Base-by-base conservation (phyloP, 2,797 vertebrate genomes). In the Helostoma temminkii region DNA sequence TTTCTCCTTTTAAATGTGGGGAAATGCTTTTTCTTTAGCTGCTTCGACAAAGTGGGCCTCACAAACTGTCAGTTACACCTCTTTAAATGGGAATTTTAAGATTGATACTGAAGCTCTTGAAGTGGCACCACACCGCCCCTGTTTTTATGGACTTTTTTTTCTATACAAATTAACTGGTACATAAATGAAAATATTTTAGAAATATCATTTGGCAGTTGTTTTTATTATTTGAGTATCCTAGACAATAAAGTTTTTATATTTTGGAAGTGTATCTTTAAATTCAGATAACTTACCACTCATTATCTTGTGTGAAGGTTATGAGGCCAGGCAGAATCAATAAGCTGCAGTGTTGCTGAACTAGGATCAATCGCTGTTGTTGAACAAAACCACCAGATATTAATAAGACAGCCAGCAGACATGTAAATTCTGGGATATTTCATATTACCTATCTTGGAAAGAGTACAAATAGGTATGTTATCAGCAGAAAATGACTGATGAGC, bases 31-130 rank as follows among this genome's bases (percentile, higher is more conserved):
- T 84, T 80, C 72, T 87, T 82, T 81, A 74, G 85, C 88, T 89
- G 91, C 86, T 90, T 83, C 74, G 76, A 83, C 78, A 79, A 86
- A 83, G 55, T 80, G 87, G 82, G 67, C 77, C 80, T 83, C 58
- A 79, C 76, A 53, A 56, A 45, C 74, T 53, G 69, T 76, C 64
- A 76, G 43, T 82, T 71, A 46, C 47, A 37, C 79, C 74, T 71
- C 68, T 60, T 67, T 57, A 52, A 83, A 74, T 48, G 71, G 78
- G 71, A 73, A 63, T 78, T 89, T 81, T 80, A 83, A 89, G 78
- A 55, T 76, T 71, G 69, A 81, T 65, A 58, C 74, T 49, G 78
- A 90, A 80, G 88, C 86, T 81, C 74, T 81, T 74, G 32, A 76
- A 83, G 76, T 73, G 82, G 84, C 78, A 68, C 75, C 57, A 86